Percentiles rank a stretch among this genome's conserved stretches.
phyloP scores from a whole-genome alignment of 2,797 vertebrate genomes.

The Tokudaia muenninki region DNA sequence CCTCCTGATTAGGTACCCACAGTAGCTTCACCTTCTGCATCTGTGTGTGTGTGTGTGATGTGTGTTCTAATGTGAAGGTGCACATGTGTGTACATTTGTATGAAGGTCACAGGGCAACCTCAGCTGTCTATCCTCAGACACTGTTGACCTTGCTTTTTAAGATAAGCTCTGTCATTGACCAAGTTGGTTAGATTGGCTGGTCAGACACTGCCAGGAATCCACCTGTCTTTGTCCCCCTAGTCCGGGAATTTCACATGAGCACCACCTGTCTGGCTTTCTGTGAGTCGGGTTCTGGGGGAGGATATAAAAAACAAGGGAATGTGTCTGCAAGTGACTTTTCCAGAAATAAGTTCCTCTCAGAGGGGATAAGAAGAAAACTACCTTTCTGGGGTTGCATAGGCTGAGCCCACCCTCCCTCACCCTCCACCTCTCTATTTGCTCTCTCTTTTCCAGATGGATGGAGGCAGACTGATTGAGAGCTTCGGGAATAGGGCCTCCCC shows the following conservation, averaged over 20 bases:
- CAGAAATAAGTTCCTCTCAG: neutral
- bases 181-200: neutral
- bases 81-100: too few relatives aligned
- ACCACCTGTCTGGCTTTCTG: neutral
- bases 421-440: neutral
- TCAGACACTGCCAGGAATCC: neutral
- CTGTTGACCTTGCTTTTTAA: neutral
- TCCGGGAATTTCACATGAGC: neutral
- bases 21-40: neutral
- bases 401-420: neutral
- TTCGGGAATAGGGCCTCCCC: neutral
- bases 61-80: neutral
- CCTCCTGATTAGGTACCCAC: neutral
- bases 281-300: neutral
- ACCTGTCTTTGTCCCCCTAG: neutral
- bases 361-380: neutral
- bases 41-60: neutral
- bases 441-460: neutral
- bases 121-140: neutral
- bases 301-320: constrained; percentile 46
- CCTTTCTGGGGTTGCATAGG: too few relatives aligned
- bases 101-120: neutral
- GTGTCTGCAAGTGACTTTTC: constrained; percentile 56
- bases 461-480: neutral
- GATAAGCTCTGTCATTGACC: neutral